phyloP scores from a whole-genome alignment of 2,113 vertebrate species.

The Proteles cristata region DNA sequence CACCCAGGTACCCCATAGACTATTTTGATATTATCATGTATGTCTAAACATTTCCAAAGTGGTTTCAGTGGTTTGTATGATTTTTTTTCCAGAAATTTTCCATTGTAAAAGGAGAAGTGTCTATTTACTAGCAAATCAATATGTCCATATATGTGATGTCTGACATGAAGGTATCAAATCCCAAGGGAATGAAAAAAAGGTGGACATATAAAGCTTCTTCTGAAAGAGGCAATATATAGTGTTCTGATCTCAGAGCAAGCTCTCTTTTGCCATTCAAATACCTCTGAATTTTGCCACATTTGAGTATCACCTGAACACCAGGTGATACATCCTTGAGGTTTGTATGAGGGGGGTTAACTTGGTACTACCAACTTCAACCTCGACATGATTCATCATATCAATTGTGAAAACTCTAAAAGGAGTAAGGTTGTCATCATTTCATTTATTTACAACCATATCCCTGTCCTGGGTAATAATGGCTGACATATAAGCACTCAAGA shows the following conservation, averaged over 20 bases:
- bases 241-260: too few relatives aligned
- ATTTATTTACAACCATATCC: not conserved
- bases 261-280: not conserved
- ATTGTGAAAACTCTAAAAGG: not conserved
- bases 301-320: not conserved
- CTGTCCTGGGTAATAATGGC: not conserved
- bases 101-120: not conserved
- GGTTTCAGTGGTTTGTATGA: not conserved
- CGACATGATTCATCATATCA: not conserved
- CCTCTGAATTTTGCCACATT: not conserved
- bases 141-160: not conserved
- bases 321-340: not conserved
- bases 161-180: not conserved
- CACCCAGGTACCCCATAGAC: too few relatives aligned
- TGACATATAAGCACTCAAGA: not conserved
- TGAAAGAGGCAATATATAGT: rapidly evolving
- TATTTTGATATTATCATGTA: not conserved
- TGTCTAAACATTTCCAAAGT: not conserved
- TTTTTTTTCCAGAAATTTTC: not conserved
- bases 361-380: too few relatives aligned
- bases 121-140: not conserved
- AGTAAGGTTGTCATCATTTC: not conserved
- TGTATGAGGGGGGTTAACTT: not conserved
- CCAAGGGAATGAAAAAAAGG: not conserved
- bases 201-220: not conserved